A percentile compares a stretch with the other conserved stretches of the same genome.
phyloP scores from a whole-genome alignment of 2,797 vertebrate genomes.

The Myotis vivesi region DNA sequence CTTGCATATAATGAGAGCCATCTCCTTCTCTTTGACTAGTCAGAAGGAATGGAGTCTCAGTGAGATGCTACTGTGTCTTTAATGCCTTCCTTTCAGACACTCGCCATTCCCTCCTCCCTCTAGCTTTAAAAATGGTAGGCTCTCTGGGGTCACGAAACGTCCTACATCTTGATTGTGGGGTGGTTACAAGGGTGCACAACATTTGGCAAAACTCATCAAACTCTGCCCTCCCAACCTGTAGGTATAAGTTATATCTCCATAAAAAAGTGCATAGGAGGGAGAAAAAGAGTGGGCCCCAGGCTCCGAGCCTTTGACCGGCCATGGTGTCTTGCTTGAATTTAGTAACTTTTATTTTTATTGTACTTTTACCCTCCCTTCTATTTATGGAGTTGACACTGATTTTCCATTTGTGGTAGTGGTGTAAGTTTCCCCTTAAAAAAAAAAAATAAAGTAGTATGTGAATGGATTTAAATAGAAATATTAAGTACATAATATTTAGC shows the following conservation, averaged over 20 bases:
- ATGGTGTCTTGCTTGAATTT: background rate
- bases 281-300: background rate
- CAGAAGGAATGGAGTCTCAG: background rate
- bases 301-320: background rate
- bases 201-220: background rate
- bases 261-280: background rate
- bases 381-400: conserved; percentile 34
- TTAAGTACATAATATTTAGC: background rate
- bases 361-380: conserved; percentile 41
- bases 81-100: background rate
- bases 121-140: background rate
- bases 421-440: conserved; percentile 41
- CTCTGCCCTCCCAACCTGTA: background rate
- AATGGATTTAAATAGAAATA: conserved; percentile 51
- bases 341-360: conserved; percentile 47
- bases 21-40: background rate
- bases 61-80: background rate
- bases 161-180: background rate
- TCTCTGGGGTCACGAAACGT: background rate
- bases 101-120: accelerated
- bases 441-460: background rate
- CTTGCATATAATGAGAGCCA: accelerated
- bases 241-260: background rate
- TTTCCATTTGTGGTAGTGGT: conserved; percentile 41
- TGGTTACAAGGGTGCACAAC: background rate